Evolutionary conservation across 2,888 invertebrate species (phyloP).

Genomic region (Stratiomys singularior): DNA sequence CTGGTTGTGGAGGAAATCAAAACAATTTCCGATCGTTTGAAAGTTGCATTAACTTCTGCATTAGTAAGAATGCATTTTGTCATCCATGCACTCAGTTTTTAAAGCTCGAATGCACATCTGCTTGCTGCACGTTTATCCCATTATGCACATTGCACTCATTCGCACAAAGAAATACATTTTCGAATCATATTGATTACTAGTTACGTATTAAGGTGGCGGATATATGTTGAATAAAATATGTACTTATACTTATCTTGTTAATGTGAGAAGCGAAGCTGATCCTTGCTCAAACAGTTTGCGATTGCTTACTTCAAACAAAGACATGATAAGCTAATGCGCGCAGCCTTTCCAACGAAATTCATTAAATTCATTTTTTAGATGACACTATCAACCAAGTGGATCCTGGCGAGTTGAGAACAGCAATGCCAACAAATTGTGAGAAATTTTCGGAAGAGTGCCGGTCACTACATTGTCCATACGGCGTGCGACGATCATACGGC

Average conservation of each 20-base stretch:
- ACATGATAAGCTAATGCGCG: too few species aligned
- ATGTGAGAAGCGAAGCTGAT: too few species aligned
- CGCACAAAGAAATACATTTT: background rate
- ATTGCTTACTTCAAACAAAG: too few species aligned
- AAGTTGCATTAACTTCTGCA: conserved; percentile 74
- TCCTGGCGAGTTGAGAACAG: conserved; percentile 49
- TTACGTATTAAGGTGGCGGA: too few species aligned
- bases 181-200: too few species aligned
- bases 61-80: conserved; percentile 59
- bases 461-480: conserved; percentile 76
- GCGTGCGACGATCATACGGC: conserved; percentile 72
- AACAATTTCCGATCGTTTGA: conserved; percentile 84
- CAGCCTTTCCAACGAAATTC: too few species aligned
- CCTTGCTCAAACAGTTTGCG: too few species aligned
- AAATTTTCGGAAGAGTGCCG: conserved; percentile 72
- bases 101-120: conserved; percentile 57
- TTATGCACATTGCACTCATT: conserved; percentile 27
- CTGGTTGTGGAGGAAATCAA: conserved; percentile 87
- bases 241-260: too few species aligned
- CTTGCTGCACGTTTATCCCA: conserved; percentile 22
- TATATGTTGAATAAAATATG: too few species aligned
- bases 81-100: conserved; percentile 46
- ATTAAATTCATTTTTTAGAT: conserved; percentile 8
- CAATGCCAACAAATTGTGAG: conserved; percentile 68
- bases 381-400: conserved; percentile 1